Evolutionary conservation across 1,140 invertebrate species (phyloP), one percentile per base, ranked within the genome.

Genomic region (Drosophila pectinifera): DNA sequence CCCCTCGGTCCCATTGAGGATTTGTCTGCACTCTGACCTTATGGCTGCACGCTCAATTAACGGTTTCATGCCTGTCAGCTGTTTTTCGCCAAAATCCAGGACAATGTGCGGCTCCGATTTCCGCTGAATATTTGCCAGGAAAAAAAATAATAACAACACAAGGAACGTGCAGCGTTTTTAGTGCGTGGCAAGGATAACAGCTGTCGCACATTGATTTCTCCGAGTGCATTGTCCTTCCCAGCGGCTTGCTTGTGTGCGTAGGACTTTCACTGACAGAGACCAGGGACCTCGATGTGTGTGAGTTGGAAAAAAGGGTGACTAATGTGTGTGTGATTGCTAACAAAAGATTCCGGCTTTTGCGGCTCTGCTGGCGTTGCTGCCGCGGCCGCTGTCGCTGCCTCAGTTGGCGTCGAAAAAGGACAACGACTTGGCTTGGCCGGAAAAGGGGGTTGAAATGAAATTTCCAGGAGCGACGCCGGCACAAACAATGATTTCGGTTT

Each of bases 291-390:
- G 2, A 31, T 59, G 34, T 48, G 31, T 64, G 48, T 79, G 58
- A 41, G 55, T 48, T 58, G 76, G 77, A 78, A 91, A 91, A 91
- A 91, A 91, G 90, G 90, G 90, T 91, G 89, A 91, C 90, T 91
- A 91, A 91, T 91, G 83, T 91, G 68, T 63, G 73, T 83, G 83
- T 90, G 90, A 91, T 90, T 91, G 85, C 90, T 91, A 91, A 91
- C 90, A 91, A 91, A 91, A 91, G 90, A 91, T 90, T 91, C 90
- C 90, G 79, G 90, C 89, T 90, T 86, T 68, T 74, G 73, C 64
- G 57, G 78, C 68, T 73, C 72, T 39, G 72, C 77, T 34, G 36
- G 31, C 58, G 53, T 36, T 57, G 64, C 49, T 68, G 75, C 43
- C 34, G 41, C 38, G 46, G 46, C 46, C 11, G 31, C 26, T 13